Conservation (phyloP, 2,113 vertebrate species). For the Herpailurus yagouaroundi region DNA sequence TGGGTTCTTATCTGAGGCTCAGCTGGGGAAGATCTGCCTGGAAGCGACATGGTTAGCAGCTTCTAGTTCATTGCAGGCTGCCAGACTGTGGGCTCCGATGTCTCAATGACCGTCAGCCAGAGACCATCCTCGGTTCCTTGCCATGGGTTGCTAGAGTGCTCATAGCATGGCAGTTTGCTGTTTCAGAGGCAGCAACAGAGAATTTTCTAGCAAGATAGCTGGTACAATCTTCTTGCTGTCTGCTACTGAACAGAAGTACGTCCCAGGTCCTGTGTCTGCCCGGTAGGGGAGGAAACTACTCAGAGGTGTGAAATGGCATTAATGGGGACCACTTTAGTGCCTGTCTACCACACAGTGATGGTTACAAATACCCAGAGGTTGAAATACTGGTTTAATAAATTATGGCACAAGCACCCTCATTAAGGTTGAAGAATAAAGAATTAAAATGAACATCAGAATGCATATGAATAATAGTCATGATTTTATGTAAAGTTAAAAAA, state of each 20-base stretch:
- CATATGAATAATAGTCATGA: neutral
- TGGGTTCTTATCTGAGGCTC: neutral
- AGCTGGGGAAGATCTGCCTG: neutral
- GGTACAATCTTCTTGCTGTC: neutral
- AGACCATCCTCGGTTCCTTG: no score
- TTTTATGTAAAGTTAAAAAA: neutral
- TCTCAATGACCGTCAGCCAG: neutral
- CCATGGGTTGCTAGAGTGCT: no score
- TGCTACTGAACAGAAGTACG: neutral
- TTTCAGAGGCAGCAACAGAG: neutral
- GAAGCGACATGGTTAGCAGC: neutral
- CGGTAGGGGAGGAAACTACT: fast-evolving
- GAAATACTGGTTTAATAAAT: neutral
- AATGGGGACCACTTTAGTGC: fast-evolving
- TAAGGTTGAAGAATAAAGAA: neutral
- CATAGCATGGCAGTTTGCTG: neutral
- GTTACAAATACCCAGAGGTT: neutral
- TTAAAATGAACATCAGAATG: neutral
- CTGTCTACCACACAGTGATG: fast-evolving
- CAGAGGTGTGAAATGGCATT: no score
- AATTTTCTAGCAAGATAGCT: neutral
- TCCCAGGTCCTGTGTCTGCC: no score
- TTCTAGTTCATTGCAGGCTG: neutral
- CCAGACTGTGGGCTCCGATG: neutral
- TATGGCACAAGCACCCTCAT: neutral